These are phyloP conservation scores for Ormia ochracea DNA, from an alignment of 2,888 invertebrate genomes.

Conservation along the genomic window DNA sequence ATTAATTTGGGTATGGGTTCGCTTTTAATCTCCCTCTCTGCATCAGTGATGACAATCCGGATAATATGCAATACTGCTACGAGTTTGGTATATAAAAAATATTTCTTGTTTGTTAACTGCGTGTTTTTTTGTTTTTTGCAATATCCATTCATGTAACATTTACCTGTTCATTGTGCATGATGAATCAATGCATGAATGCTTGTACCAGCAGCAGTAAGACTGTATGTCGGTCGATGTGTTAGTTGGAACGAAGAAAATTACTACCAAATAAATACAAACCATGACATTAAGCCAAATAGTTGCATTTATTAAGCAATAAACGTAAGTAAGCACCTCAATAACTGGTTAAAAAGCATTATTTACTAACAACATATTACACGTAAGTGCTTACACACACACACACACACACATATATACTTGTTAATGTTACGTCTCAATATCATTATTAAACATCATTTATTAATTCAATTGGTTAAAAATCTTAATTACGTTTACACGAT, in stretches of 20 bases:
- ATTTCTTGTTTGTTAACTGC: neutral
- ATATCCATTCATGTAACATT: slow-evolving; percentile 36
- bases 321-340: slow-evolving; percentile 1
- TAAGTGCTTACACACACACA: too few relatives aligned
- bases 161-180: slow-evolving; percentile 32
- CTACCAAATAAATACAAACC: slow-evolving; percentile 27
- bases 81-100: neutral
- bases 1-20: neutral
- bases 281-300: slow-evolving; percentile 48
- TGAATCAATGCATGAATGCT: neutral
- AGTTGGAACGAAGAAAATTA: neutral
- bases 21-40: slow-evolving; percentile 29
- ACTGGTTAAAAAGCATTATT: neutral
- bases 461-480: too few relatives aligned
- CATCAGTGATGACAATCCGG: slow-evolving; percentile 35
- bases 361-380: neutral
- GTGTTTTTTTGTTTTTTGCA: slow-evolving; percentile 16
- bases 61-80: slow-evolving; percentile 20
- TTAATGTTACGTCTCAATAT: too few relatives aligned
- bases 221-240: neutral
- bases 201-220: neutral
- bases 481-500: too few relatives aligned
- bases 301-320: slow-evolving; percentile 36
- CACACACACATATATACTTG: too few relatives aligned
- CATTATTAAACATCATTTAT: too few relatives aligned